Conservation (phyloP, 2,797 vertebrate genomes). For the Potorous gilbertii region DNA sequence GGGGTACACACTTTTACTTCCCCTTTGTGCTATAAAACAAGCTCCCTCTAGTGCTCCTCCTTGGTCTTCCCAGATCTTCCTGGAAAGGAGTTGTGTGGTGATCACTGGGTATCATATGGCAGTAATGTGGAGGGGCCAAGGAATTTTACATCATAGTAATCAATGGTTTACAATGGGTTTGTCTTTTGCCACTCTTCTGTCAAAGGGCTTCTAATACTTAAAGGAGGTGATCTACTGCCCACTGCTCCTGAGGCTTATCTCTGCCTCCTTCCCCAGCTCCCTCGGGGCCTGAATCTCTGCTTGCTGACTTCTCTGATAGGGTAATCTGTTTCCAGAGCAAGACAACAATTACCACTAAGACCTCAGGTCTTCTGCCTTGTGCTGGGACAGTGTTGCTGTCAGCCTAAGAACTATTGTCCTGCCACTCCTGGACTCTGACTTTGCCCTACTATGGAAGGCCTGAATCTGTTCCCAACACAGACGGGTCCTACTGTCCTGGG, state of each 20-base stretch:
- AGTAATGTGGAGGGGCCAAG: neutral
- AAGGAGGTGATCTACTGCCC: neutral
- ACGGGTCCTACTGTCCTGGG: neutral
- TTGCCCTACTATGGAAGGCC: neutral
- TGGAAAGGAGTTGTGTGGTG: neutral
- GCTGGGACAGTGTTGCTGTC: neutral
- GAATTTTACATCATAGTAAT: neutral
- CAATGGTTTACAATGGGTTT: neutral
- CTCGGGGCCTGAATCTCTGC: neutral
- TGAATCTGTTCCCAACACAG: neutral
- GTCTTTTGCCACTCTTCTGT: neutral
- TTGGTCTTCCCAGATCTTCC: neutral
- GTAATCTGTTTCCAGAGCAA: neutral
- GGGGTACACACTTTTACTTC: neutral
- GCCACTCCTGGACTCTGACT: neutral
- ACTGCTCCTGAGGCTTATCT: neutral
- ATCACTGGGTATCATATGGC: neutral
- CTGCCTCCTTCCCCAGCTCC: neutral
- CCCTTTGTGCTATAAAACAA: neutral
- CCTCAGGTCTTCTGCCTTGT: neutral
- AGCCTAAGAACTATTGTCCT: neutral
- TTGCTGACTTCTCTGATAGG: neutral
- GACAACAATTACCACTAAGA: neutral
- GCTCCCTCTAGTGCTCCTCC: neutral
- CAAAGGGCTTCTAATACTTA: neutral